Base-by-base conservation (phyloP, 2,113 vertebrate species). In the Empidonax traillii region DNA sequence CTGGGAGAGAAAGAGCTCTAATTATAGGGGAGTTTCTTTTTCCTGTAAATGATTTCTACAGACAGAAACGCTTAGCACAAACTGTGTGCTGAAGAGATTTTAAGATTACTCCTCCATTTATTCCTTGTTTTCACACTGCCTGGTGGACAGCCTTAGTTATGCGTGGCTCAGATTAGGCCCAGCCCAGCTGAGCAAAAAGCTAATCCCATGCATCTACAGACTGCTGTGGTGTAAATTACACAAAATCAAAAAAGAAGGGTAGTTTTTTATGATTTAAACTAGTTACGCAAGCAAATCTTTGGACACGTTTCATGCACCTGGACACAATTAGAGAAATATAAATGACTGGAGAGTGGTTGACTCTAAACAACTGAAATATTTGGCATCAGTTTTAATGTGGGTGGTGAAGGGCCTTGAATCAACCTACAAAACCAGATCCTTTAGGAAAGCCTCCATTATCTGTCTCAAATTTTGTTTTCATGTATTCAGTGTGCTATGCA, bases 221-320 rank as follows among this genome's bases (percentile, higher is more conserved):
- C 55, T 87, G 33, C 33, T 81, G 49, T 41, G 41, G 56, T 72
- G 10, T 71, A 92, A 90, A 76, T 63, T 49, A 69, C 59, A 83
- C n/a, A 79, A 46, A 95, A 30, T 61, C 18, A 73, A 89, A 89
- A 84, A 56, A 61, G 4, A 51, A 56, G 21, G 13, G 5, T 30
- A 35, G 9, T 6, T 59, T 72, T 68, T 78, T 82, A 62, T 59
- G 95, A 76, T 89, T 91, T 85, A 80, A 94, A 68, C 35, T 12
- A 77, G 95, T 97, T 96, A 90, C 56, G 85, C 90, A 96, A 94
- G 76, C 31, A 89, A 88, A 95, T 71, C 52, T 87, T 84, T 96
- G 94, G 96, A 96, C 56, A 90, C 56, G n/a, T 81, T 95, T 96
- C 93, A 90, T 58, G 90, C 96, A 96, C 96, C 92, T 97, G 96